phyloP scores from a whole-genome alignment of 1,140 invertebrate genomes.

The Drosophila kohkoa region DNA sequence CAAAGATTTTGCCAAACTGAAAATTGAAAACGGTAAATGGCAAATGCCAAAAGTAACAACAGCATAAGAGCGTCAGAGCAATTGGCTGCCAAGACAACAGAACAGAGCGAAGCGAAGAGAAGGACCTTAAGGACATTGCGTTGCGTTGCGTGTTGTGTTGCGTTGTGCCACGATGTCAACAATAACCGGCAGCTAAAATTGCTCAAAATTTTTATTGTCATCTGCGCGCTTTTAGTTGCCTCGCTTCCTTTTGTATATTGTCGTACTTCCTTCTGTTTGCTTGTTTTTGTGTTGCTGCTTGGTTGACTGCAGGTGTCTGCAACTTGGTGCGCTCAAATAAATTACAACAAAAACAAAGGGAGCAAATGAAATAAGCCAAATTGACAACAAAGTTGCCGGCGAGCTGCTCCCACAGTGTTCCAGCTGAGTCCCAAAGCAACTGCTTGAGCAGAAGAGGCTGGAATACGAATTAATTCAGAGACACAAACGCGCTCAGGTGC shows the following conservation, averaged over 20 bases:
- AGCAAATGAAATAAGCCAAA: constrained; percentile 76
- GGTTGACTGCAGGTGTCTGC: constrained; percentile 57
- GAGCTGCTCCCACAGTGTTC: constrained; percentile 9
- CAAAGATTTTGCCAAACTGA: neutral
- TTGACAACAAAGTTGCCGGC: constrained; percentile 66
- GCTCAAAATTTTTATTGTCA: constrained; percentile 54
- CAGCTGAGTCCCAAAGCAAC: constrained; percentile 23
- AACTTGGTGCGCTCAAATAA: constrained; percentile 54
- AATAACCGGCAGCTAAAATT: constrained; percentile 53
- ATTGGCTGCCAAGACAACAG: constrained; percentile 1
- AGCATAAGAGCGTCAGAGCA: neutral
- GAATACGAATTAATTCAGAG: constrained; percentile 74
- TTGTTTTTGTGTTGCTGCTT: no score
- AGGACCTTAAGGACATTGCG: constrained; percentile 13
- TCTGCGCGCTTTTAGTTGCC: constrained; percentile 26
- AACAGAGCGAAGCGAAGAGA: neutral
- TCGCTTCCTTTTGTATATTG: constrained; percentile 12
- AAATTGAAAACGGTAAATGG: constrained; percentile 16
- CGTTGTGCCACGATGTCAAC: constrained; percentile 17
- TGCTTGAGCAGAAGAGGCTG: constrained; percentile 22
- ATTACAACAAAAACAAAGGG: constrained; percentile 52
- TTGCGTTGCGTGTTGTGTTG: neutral
- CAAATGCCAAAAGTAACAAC: constrained; percentile 11
- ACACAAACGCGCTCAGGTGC: constrained; percentile 53
- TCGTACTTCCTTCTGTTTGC: constrained; percentile 4